A percentile compares a stretch with the other conserved stretches of the same genome.
Evolutionary conservation across 2,113 vertebrate species (phyloP).

Genomic region (Nerophis lumbriciformis): DNA sequence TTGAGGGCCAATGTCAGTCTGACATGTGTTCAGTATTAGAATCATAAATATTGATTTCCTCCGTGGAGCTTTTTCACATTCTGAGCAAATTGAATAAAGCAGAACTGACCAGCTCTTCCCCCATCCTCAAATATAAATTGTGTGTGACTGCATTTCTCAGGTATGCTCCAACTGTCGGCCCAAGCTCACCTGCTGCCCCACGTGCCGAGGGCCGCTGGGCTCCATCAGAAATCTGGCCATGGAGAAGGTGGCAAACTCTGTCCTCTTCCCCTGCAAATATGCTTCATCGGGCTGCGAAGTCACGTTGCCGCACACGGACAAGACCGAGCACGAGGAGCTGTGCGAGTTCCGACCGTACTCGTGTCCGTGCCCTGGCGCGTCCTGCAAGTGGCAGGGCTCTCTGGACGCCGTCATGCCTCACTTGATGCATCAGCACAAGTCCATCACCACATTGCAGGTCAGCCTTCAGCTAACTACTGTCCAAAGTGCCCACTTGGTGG

Average conservation of each 20-base stretch:
- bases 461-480: neutral
- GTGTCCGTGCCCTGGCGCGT: constrained; percentile 94
- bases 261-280: constrained; percentile 97
- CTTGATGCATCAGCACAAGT: constrained; percentile 98
- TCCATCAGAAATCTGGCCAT: constrained; percentile 99
- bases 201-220: constrained; percentile 92
- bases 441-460: constrained; percentile 92
- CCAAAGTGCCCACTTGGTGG: neutral
- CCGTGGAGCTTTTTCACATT: neutral
- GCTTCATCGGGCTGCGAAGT: constrained; percentile 97
- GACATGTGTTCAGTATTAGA: neutral
- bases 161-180: constrained; percentile 98
- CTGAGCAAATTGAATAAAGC: neutral
- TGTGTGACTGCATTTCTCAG: constrained; percentile 17
- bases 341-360: constrained; percentile 98
- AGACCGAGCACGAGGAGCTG: constrained; percentile 98
- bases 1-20: neutral
- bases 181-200: constrained; percentile 97
- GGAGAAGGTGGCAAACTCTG: constrained; percentile 99
- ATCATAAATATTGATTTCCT: neutral
- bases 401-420: constrained; percentile 98
- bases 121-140: neutral
- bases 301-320: constrained; percentile 95
- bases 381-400: constrained; percentile 98
- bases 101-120: neutral